Percentiles rank a stretch among this genome's conserved stretches.
phyloP scores from a whole-genome alignment of 2,113 vertebrate genomes.

The Daphoenositta chrysoptera region DNA sequence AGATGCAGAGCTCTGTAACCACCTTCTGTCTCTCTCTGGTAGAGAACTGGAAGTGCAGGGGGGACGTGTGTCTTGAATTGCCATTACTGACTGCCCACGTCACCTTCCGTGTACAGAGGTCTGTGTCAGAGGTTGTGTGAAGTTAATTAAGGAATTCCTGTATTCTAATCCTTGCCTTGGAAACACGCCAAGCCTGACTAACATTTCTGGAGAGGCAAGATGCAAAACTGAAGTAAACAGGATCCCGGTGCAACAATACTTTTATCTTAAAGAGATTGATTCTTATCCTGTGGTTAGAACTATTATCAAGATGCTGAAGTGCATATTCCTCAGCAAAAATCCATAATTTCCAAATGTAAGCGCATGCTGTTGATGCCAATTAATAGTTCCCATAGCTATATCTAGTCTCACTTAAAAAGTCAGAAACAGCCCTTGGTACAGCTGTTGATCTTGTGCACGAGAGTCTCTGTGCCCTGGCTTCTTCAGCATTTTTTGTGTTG shows the following conservation, averaged over 20 bases:
- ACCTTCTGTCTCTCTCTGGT: background rate
- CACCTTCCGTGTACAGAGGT: background rate
- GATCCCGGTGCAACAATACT: background rate
- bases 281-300: background rate
- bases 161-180: background rate
- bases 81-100: background rate
- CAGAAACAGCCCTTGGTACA: background rate
- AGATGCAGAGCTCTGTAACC: background rate
- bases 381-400: background rate
- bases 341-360: background rate
- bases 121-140: background rate
- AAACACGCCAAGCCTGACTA: background rate
- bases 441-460: background rate
- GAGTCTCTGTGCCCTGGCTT: background rate
- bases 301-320: background rate
- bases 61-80: background rate
- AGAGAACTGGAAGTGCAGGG: background rate
- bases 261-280: background rate
- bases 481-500: background rate
- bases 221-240: conserved; percentile 13
- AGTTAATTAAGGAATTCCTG: conserved; percentile 22
- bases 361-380: background rate
- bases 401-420: background rate
- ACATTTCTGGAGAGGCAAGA: background rate
- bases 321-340: background rate